Evolutionary conservation across 2,888 invertebrate species (phyloP), one percentile per base, ranked within the genome.

Genomic region (Hirudinaria manillensis): DNA sequence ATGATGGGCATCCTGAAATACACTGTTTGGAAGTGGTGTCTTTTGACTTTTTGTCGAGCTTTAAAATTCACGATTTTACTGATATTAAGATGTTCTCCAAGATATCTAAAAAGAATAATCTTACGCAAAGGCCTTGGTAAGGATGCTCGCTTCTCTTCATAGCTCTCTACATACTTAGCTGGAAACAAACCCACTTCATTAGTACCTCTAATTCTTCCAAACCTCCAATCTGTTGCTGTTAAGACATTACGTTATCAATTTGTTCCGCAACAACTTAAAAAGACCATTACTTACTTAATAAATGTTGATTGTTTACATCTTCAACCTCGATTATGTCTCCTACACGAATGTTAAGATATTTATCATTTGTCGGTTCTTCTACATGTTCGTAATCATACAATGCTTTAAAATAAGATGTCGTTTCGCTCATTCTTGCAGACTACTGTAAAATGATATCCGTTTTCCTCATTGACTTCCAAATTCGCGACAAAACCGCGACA

Each of bases 1-100:
- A 61, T 24, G 24, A 61, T 61, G 3, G 61, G 61, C 61, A 29
- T 61, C 61, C 61, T 61, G 61, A 61, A 61, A n/a, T 61, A 61
- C 24, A 61, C 61, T 24, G 24, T 29, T 4, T 61, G 24, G 29
- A 61, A 29, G 61, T 61, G 61, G 10, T 61, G 61, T 10, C n/a
- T 61, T 27, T 24, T 61, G 13, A 29, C 10, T 29, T 61, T 61
- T 24, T 61, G 61, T 27, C 61, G 61, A 61, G 61, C 61, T 61
- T 24, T 16, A 61, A 61, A 61, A 61, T 21, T 24, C 29, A 61
- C n/a, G 61, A 61, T 27, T 61, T 61, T 10, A n/a, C 29, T 61
- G n/a, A 61, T 61, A 16, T 24, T 24, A 3, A 21, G 13, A 16
- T 61, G 56, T 7, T n/a, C 1, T 61, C 2, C 61, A 61, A 16